These are phyloP conservation scores for Lymantria monacha DNA, from an alignment of 2,888 invertebrate genomes.

Conservation along the genomic window DNA sequence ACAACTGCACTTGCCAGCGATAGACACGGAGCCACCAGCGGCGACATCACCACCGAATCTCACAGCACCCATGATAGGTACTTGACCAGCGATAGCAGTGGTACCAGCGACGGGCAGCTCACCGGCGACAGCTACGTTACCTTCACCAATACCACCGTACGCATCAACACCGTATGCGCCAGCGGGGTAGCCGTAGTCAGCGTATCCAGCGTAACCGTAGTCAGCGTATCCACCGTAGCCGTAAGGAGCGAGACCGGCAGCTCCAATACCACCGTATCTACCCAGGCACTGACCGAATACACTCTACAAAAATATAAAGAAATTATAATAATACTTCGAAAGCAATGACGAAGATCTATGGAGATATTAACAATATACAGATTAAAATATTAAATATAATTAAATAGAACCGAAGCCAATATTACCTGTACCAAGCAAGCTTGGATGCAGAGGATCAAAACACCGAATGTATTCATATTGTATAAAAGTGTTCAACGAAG, in stretches of 20 bases:
- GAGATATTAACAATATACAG: too few relatives aligned
- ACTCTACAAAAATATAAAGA: too few relatives aligned
- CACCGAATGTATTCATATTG: conserved; percentile 20
- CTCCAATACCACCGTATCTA: not conserved
- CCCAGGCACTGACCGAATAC: not conserved
- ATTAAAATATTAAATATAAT: too few relatives aligned
- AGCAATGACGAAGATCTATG: too few relatives aligned
- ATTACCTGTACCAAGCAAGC: conserved; percentile 16
- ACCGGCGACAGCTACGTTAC: conserved; percentile 23
- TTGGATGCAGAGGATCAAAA: conserved; percentile 28
- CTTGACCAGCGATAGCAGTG: conserved; percentile 15
- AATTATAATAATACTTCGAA: too few relatives aligned
- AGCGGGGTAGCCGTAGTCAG: not conserved
- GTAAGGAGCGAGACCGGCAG: not conserved
- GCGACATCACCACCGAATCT: conserved; percentile 35
- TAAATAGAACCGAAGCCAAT: not conserved
- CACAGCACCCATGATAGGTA: conserved; percentile 24
- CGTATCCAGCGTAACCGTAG: too few relatives aligned
- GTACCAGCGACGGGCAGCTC: conserved; percentile 10
- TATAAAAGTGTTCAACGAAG: not conserved
- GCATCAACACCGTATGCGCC: not conserved
- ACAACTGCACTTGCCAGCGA: conserved; percentile 31
- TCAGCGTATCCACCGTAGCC: not conserved
- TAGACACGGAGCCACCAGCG: conserved; percentile 39
- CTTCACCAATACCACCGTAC: conserved; percentile 24